Conservation (phyloP, 2,888 invertebrate species). For the Amphiduros pacificus region DNA sequence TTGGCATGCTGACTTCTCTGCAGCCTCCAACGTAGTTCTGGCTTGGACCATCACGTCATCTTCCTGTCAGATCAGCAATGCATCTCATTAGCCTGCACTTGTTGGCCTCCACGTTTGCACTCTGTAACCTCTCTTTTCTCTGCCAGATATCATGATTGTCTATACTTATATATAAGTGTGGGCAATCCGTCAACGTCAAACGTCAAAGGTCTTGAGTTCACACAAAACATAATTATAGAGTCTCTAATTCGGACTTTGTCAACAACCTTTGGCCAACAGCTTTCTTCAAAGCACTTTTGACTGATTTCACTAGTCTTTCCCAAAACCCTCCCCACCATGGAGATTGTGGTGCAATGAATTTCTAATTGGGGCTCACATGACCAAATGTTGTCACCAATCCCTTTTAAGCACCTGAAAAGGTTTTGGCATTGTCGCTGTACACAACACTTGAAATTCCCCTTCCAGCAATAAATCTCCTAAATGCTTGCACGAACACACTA, state of each 20-base stretch:
- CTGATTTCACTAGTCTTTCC: slow-evolving; percentile 8
- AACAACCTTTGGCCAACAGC: slow-evolving; percentile 3
- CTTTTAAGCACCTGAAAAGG: not conserved
- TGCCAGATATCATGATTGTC: too few species aligned
- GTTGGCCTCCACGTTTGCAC: too few species aligned
- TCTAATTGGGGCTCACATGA: slow-evolving; percentile 11
- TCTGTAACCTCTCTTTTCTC: too few species aligned
- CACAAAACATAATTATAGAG: slow-evolving; percentile 7
- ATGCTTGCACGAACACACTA: slow-evolving; percentile 12
- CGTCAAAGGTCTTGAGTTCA: slow-evolving; percentile 9
- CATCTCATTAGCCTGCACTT: too few species aligned
- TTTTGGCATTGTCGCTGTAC: not conserved
- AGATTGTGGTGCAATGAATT: slow-evolving; percentile 13
- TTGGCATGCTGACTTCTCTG: too few species aligned
- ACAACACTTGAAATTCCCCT: slow-evolving; percentile 3
- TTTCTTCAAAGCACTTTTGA: slow-evolving; percentile 18
- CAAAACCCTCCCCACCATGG: slow-evolving; percentile 26
- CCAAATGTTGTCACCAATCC: not conserved
- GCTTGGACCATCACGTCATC: too few species aligned
- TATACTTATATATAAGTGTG: too few species aligned
- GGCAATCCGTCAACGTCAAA: slow-evolving; percentile 1
- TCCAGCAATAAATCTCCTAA: slow-evolving; percentile 18
- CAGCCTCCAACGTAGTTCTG: too few species aligned
- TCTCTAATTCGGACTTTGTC: slow-evolving; percentile 5
- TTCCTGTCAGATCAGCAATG: too few species aligned